Evolutionary conservation across 1,140 invertebrate species (phyloP).

Genomic region (Oppia nitens): DNA sequence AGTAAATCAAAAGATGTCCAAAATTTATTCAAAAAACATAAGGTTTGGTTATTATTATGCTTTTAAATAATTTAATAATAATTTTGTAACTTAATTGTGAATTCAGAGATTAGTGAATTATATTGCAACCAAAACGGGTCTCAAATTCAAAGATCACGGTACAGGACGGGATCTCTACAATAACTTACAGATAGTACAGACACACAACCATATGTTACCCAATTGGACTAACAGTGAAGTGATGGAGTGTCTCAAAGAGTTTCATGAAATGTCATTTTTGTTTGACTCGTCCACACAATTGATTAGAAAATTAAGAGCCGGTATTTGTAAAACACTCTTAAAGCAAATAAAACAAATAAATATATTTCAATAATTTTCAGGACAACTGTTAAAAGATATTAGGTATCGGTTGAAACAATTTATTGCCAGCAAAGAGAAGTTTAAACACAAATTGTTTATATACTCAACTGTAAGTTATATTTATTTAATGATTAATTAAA

Average conservation of each 20-base stretch:
- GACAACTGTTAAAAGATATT: constrained; percentile 10
- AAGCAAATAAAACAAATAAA: no score
- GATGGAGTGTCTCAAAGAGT: not conserved
- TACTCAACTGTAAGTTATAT: constrained; percentile 30
- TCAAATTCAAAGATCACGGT: not conserved
- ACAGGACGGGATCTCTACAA: constrained; percentile 7
- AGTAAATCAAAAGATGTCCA: not conserved
- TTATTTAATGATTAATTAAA: no score
- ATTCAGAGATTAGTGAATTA: constrained; percentile 10
- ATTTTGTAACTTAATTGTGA: not conserved
- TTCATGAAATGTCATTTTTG: constrained; percentile 6
- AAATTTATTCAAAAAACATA: not conserved
- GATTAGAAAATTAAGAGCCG: constrained; percentile 11
- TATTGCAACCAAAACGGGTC: constrained; percentile 10
- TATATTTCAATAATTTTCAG: no score
- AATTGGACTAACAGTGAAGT: constrained; percentile 2
- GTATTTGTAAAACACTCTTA: not conserved
- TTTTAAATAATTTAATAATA: not conserved
- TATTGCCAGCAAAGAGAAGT: not conserved
- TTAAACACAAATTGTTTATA: constrained; percentile 37
- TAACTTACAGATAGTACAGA: constrained; percentile 8
- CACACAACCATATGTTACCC: constrained; percentile 6
- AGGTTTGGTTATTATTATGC: not conserved
- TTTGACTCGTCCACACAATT: constrained; percentile 6
- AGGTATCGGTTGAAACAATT: not conserved